Conservation (phyloP, 2,888 invertebrate genomes). For the Thyatira batis region DNA sequence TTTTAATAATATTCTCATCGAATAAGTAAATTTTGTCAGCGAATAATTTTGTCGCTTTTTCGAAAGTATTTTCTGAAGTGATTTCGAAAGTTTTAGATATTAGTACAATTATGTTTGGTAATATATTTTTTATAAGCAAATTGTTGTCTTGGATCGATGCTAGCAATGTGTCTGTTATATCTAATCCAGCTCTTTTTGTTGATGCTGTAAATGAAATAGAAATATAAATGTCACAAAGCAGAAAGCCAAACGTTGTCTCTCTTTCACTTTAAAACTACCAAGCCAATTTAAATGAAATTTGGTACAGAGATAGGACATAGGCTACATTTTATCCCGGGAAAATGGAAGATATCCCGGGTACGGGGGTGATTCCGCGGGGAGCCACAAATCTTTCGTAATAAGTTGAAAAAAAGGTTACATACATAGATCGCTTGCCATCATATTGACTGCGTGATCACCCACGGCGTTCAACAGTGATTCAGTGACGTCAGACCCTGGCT, state of each 20-base stretch:
- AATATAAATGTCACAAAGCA: neutral
- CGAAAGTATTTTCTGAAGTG: constrained; percentile 27
- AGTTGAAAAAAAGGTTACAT: neutral
- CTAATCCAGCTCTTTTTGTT: constrained; percentile 37
- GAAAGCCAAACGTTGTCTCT: neutral
- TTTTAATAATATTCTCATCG: constrained; percentile 15
- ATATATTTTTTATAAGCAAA: constrained; percentile 29
- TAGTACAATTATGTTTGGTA: constrained; percentile 38
- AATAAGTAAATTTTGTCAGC: constrained; percentile 51
- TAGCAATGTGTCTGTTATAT: constrained; percentile 43
- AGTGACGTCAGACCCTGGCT: constrained; percentile 19
- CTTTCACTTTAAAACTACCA: too few relatives aligned
- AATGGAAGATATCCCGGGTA: too few relatives aligned
- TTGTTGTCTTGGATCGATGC: constrained; percentile 46
- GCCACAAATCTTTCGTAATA: too few relatives aligned
- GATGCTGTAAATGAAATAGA: constrained; percentile 41
- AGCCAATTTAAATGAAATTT: too few relatives aligned
- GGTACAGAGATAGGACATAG: too few relatives aligned
- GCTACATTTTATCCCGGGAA: too few relatives aligned
- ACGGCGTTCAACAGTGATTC: constrained; percentile 21
- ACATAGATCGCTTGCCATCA: constrained; percentile 30
- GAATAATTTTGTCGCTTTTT: constrained; percentile 35
- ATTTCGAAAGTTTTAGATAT: constrained; percentile 33
- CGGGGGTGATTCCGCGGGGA: too few relatives aligned
- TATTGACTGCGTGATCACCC: constrained; percentile 23